These are phyloP conservation scores for Lonchura striata DNA, from an alignment of 2,113 vertebrate genomes.

Conservation along the genomic window DNA sequence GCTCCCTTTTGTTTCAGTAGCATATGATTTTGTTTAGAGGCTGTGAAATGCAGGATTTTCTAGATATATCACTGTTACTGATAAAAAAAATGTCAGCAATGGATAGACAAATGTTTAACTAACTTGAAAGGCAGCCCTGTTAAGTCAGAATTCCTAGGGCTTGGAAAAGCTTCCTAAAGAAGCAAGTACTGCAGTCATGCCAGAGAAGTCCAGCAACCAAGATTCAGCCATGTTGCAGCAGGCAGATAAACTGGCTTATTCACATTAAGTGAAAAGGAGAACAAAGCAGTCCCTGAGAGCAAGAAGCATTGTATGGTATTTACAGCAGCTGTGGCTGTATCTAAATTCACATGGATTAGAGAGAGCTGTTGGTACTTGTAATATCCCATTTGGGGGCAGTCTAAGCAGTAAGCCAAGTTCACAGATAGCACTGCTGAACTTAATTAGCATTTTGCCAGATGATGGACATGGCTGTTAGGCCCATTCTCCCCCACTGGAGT, in stretches of 20 bases:
- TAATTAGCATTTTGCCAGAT: not conserved
- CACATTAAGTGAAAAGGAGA: not conserved
- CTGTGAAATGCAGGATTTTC: not conserved
- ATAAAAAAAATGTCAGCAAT: rapidly evolving
- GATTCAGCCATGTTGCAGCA: not conserved
- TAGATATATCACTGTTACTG: not conserved
- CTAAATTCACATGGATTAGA: not conserved
- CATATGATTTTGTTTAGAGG: not conserved
- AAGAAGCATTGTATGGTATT: not conserved
- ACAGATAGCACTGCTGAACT: not conserved
- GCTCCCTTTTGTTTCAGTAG: not conserved
- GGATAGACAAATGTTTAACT: not conserved
- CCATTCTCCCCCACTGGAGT: not conserved
- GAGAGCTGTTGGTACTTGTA: not conserved
- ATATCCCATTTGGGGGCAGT: not conserved
- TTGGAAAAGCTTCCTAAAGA: not conserved
- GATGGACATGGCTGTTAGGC: not conserved
- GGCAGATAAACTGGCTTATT: not conserved
- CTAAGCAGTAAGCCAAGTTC: not conserved
- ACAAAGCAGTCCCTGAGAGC: not conserved
- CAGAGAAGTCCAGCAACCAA: not conserved
- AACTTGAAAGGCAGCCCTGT: not conserved
- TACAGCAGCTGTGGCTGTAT: not conserved
- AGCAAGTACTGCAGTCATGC: not conserved
- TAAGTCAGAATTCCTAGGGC: not conserved